Evolutionary conservation across 2,113 vertebrate species (phyloP).

Genomic region (Ploceus nigricollis): DNA sequence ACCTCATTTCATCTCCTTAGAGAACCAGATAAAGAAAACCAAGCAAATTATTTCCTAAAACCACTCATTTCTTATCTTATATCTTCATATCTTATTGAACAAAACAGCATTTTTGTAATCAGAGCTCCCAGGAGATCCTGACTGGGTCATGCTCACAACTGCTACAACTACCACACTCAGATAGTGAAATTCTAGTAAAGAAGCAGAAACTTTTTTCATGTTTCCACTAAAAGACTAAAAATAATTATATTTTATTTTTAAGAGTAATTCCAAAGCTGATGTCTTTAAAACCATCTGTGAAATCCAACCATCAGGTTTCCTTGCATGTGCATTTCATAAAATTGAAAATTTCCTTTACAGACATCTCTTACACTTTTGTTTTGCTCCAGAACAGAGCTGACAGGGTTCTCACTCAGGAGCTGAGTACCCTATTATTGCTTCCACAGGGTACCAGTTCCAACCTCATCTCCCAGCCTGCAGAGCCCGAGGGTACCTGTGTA

Average conservation of each 20-base stretch:
- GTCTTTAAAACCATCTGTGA: not conserved
- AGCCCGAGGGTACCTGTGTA: not conserved
- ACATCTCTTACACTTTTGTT: not conserved
- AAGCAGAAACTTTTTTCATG: not conserved
- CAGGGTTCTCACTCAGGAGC: not conserved
- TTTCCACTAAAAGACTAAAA: not conserved
- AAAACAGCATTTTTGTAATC: not conserved
- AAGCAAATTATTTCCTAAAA: not conserved
- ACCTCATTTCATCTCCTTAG: not conserved
- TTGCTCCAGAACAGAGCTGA: not conserved
- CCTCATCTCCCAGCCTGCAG: not conserved
- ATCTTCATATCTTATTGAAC: not conserved
- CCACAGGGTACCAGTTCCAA: not conserved
- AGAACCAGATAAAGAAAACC: not conserved
- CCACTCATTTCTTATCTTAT: not conserved
- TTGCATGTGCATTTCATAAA: not conserved
- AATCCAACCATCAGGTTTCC: not conserved
- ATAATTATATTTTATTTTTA: not conserved
- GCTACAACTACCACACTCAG: not conserved
- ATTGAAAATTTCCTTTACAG: not conserved
- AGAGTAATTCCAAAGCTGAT: not conserved
- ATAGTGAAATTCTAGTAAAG: not conserved
- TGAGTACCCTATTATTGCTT: not conserved
- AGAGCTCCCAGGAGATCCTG: not conserved
- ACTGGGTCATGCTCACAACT: not conserved